A percentile compares a stretch with the other conserved stretches of the same genome.
Evolutionary conservation across 1,140 invertebrate genomes (phyloP).

Genomic region (Drosophila pseudoobscura): DNA sequence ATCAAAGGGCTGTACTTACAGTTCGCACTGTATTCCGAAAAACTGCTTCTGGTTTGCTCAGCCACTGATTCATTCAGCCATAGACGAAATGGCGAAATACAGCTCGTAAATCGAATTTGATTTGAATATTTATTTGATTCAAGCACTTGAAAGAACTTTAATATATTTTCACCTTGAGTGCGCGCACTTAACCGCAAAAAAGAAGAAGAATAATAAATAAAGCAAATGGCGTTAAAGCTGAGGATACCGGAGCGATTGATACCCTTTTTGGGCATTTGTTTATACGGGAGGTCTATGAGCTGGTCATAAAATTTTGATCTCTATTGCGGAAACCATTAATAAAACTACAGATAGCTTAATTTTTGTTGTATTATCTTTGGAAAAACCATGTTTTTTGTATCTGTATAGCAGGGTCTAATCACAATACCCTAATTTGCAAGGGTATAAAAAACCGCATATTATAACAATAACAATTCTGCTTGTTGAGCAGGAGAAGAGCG

Average conservation of each 20-base stretch:
- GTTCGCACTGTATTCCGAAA: constrained; percentile 8
- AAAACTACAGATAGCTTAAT: no score
- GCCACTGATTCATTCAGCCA: constrained; percentile 38
- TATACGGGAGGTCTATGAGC: no score
- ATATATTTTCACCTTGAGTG: constrained; percentile 77
- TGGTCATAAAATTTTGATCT: no score
- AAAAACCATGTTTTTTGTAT: no score
- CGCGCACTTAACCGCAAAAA: constrained; percentile 72
- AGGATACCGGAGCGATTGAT: no score
- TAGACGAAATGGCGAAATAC: constrained; percentile 1
- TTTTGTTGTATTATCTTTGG: no score
- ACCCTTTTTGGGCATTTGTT: no score
- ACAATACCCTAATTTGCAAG: no score
- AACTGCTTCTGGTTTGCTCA: constrained; percentile 1
- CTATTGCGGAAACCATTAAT: neutral
- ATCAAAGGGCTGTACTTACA: constrained; percentile 2
- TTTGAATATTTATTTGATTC: constrained; percentile 27
- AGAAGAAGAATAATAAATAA: constrained; percentile 50
- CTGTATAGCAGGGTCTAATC: no score
- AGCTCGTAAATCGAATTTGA: constrained; percentile 54
- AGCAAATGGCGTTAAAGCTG: constrained; percentile 10
- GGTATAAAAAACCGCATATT: constrained; percentile 40
- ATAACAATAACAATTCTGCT: constrained; percentile 65
- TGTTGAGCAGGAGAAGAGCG: no score
- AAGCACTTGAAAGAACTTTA: constrained; percentile 72